A percentile compares a stretch with the other conserved stretches of the same genome.
Evolutionary conservation across 2,113 vertebrate genomes (phyloP).

Genomic region (Dicaeum eximium): DNA sequence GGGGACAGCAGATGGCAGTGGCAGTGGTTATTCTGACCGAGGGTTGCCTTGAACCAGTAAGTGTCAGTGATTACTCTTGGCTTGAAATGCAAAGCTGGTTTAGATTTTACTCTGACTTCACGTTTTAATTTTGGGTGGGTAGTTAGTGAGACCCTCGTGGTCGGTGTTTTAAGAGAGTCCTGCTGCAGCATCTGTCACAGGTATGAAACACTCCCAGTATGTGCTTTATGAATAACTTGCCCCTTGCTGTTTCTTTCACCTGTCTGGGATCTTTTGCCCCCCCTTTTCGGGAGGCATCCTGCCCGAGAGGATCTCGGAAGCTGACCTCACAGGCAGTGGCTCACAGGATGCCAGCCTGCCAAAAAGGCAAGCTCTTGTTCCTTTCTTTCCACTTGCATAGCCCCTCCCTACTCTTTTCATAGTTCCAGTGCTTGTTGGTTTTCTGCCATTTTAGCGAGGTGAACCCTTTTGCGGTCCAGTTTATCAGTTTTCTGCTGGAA

Average conservation of each 20-base stretch:
- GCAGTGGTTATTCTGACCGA: not conserved
- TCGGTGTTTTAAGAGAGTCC: not conserved
- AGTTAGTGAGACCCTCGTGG: accelerated
- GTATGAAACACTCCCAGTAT: accelerated
- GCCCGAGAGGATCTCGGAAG: not conserved
- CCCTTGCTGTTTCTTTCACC: not conserved
- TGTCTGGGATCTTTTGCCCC: not conserved
- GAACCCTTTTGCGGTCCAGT: not conserved
- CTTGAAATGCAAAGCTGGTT: not conserved
- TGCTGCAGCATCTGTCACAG: not conserved
- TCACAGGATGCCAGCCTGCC: not conserved
- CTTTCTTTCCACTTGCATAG: not conserved
- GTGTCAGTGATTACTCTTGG: not conserved
- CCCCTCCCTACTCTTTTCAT: not conserved
- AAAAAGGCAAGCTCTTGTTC: not conserved
- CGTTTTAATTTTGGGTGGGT: not conserved
- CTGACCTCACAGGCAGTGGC: not conserved
- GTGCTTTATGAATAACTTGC: not conserved
- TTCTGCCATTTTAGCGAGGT: not conserved
- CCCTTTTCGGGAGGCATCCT: not conserved
- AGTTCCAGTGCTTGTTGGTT: not conserved
- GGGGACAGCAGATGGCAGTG: conserved; percentile 10
- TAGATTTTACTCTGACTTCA: not conserved
- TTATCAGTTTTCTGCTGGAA: not conserved
- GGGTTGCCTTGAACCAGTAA: not conserved